Conservation (phyloP, 2,888 invertebrate genomes). For the Caenorhabditis uteleia region DNA sequence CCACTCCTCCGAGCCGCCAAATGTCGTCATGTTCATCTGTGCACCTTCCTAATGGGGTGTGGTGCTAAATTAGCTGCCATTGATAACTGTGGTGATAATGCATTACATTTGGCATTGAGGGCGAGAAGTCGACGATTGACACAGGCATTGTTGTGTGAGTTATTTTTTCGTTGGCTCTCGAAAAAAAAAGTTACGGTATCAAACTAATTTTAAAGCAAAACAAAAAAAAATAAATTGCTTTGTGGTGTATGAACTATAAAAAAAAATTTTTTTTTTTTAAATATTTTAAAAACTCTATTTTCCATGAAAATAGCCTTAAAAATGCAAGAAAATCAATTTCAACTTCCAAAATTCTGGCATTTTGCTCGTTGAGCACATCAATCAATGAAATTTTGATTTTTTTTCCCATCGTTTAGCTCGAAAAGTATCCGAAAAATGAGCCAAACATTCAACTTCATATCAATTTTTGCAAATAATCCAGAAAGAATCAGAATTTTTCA, state of each 20-base stretch:
- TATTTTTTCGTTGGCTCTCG: background rate
- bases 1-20: conserved; percentile 86
- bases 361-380: no score
- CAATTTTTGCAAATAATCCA: no score
- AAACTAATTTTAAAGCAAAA: no score
- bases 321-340: no score
- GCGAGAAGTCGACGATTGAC: conserved; percentile 80
- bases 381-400: no score
- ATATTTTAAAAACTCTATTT: background rate
- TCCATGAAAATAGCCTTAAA: background rate
- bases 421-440: no score
- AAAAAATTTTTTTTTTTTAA: background rate
- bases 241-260: background rate
- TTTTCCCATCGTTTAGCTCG: no score
- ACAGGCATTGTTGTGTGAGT: conserved; percentile 76
- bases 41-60: conserved; percentile 78
- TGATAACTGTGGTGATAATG: conserved; percentile 83
- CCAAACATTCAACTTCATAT: no score
- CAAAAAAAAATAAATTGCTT: no score
- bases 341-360: no score
- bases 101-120: conserved; percentile 92
- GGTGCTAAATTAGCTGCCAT: conserved; percentile 88
- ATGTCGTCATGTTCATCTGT: conserved; percentile 87
- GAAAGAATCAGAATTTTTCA: no score
- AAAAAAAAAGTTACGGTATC: no score